Evolutionary conservation across 1,140 invertebrate genomes (phyloP), one percentile per base, ranked within the genome.

Genomic region (Papilio dardanus): DNA sequence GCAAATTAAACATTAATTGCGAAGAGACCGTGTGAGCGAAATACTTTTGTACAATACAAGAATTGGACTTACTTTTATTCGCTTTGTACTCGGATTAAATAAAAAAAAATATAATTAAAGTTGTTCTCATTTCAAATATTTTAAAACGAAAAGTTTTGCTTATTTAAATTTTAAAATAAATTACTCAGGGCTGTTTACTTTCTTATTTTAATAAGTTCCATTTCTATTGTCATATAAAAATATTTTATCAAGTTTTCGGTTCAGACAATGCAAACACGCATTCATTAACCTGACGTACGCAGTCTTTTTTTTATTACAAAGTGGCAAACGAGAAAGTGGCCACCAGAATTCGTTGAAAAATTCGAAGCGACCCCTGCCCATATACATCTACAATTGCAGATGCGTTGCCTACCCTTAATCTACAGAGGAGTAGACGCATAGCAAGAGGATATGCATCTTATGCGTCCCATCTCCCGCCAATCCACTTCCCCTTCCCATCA

Each of bases 1-100:
- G 67, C 67, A 69, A 69, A 69, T 69, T 69, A 40, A 69, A 69
- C 67, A 37, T 69, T 40, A 37, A 69, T 69, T 69, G 35, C 67
- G 42, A 10, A 31, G n/a, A 40, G 33, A 35, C 31, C n/a, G 67
- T 37, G 33, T 24, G 21, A 69, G 67, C 33, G 33, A 69, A 40
- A 21, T 2, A 42, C 67, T 28, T 40, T 24, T 69, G 33, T 35
- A 69, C 35, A 40, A 16, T 35, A 69, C 35, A 40, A 16, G 19
- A 69, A 69, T 69, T 69, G 67, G 67, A 69, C 10, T 12, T 33
- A 19, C 8, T 30, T 33, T 66, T 30, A 8, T 62, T 28, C 30
- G 54, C 24, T 28, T 28, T 62, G 3, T 28, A 14, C 54, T 24
- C 12, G 54, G 3, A 62, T 62, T 62, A 24, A 12, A 62, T 62